phyloP scores from a whole-genome alignment of 2,113 vertebrate genomes.

The Phylloscopus whistleri region DNA sequence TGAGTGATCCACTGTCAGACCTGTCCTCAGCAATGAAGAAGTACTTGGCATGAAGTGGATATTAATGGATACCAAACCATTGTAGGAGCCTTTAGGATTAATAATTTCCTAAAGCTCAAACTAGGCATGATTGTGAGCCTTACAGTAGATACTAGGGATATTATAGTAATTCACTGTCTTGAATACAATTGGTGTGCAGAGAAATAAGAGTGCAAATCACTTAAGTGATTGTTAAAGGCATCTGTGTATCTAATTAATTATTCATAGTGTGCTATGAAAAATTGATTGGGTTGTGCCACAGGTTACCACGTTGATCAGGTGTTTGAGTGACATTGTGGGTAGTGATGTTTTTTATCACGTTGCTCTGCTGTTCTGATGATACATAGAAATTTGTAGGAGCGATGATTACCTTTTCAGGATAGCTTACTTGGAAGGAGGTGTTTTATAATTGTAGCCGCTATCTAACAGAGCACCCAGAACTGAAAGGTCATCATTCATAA shows the following conservation, averaged over 20 bases:
- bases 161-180: not conserved
- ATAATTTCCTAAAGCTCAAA: not conserved
- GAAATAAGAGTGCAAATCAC: not conserved
- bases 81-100: not conserved
- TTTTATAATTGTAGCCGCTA: not conserved
- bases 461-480: not conserved
- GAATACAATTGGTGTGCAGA: not conserved
- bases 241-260: constrained; percentile 1
- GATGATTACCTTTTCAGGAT: not conserved
- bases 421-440: not conserved
- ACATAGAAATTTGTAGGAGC: not conserved
- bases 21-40: not conserved
- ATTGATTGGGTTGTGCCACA: not conserved
- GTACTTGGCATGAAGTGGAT: not conserved
- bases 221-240: not conserved
- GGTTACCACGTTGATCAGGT: not conserved
- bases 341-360: not conserved
- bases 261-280: not conserved
- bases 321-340: not conserved
- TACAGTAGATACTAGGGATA: not conserved
- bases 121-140: not conserved
- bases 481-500: not conserved
- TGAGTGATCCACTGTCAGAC: not conserved
- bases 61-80: not conserved
- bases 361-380: not conserved